Percentiles rank a stretch among this genome's conserved stretches.
Evolutionary conservation across 2,797 vertebrate species (phyloP).

Genomic region (Parauchenoglanis punctatus): DNA sequence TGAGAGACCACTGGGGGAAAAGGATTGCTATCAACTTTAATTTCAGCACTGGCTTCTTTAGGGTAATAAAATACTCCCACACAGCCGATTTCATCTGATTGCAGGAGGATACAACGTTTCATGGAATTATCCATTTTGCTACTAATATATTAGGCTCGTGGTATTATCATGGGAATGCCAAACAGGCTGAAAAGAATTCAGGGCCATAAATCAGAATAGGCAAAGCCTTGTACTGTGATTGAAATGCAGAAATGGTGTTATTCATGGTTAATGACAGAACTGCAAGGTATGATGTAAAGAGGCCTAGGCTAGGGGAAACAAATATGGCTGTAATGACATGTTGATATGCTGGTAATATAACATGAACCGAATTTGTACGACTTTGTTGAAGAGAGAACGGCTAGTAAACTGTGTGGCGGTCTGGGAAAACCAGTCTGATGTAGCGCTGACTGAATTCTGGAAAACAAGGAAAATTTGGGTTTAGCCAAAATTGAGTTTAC

Average conservation of each 20-base stretch:
- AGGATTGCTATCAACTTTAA: constrained; percentile 15
- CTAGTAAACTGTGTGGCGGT: too few species aligned
- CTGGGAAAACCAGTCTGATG: too few species aligned
- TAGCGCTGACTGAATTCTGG: too few species aligned
- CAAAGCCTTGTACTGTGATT: not conserved
- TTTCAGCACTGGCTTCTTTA: constrained; percentile 21
- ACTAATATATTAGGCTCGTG: not conserved
- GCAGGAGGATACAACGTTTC: not conserved
- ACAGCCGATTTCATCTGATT: not conserved
- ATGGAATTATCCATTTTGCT: not conserved
- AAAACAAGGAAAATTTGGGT: too few species aligned
- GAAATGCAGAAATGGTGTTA: not conserved
- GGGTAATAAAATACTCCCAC: constrained; percentile 20
- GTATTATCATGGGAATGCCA: not conserved
- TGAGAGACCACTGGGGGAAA: not conserved
- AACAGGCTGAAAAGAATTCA: not conserved
- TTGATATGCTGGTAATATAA: not conserved
- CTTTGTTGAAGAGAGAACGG: too few species aligned
- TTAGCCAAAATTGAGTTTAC: too few species aligned
- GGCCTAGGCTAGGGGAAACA: not conserved
- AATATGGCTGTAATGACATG: not conserved
- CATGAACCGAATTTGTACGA: too few species aligned
- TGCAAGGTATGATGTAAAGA: not conserved
- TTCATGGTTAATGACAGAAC: not conserved
- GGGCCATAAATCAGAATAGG: not conserved